Evolutionary conservation across 1,140 invertebrate genomes (phyloP).

Genomic region (Neomicropteryx cornuta): DNA sequence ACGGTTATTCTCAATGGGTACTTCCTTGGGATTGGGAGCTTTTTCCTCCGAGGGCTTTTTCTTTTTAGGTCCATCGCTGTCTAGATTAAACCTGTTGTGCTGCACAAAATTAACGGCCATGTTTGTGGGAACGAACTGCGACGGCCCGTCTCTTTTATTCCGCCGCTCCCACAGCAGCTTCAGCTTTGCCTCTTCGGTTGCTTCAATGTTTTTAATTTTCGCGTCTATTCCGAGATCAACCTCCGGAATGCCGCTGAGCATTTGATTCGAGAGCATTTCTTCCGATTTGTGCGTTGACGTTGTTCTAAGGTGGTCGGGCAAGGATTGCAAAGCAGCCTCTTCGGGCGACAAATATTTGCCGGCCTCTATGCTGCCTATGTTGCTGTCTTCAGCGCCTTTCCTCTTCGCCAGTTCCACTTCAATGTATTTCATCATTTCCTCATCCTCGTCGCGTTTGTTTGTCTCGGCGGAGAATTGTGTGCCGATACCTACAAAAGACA

Average conservation of each 20-base stretch:
- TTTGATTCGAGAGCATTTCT: slow-evolving; percentile 99
- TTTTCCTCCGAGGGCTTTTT: slow-evolving; percentile 38
- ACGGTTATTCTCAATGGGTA: slow-evolving; percentile 39
- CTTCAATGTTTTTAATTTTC: slow-evolving; percentile 96
- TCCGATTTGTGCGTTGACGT: slow-evolving; percentile 79
- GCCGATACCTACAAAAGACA: too few species aligned
- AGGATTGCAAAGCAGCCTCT: slow-evolving; percentile 71
- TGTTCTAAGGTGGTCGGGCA: slow-evolving; percentile 78
- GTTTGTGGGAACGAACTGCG: slow-evolving; percentile 93
- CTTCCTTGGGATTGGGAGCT: slow-evolving; percentile 25
- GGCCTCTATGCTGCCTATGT: slow-evolving; percentile 26
- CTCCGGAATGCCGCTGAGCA: slow-evolving; percentile 99
- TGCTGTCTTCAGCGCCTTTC: slow-evolving; percentile 52
- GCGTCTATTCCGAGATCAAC: slow-evolving; percentile 97
- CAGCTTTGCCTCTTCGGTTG: slow-evolving; percentile 94
- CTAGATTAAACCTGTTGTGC: slow-evolving; percentile 58
- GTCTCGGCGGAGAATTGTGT: slow-evolving; percentile 97
- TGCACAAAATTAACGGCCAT: slow-evolving; percentile 98
- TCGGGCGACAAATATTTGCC: slow-evolving; percentile 72
- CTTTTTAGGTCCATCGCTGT: slow-evolving; percentile 37
- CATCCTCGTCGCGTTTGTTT: slow-evolving; percentile 95
- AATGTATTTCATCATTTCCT: slow-evolving; percentile 98
- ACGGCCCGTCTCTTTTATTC: slow-evolving; percentile 88
- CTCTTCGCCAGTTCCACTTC: slow-evolving; percentile 84
- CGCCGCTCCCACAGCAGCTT: slow-evolving; percentile 78